A percentile compares a stretch with the other conserved stretches of the same genome.
Evolutionary conservation across 2,113 vertebrate genomes (phyloP).

Genomic region (Ammodytes dubius): DNA sequence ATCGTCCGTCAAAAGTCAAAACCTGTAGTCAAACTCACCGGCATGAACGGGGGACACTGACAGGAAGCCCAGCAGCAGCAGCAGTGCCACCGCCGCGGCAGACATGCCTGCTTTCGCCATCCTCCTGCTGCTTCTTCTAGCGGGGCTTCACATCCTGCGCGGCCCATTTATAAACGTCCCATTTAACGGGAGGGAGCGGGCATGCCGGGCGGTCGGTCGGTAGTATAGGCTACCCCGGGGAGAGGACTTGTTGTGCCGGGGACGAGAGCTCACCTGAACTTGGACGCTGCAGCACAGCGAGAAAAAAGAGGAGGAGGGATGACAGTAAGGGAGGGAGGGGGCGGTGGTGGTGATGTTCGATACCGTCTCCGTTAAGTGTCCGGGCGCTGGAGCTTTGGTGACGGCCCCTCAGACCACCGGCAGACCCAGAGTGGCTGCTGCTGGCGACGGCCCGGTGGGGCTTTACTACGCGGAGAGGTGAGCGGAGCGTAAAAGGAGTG

Average conservation of each 20-base stretch:
- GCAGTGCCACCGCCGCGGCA: conserved; percentile 65
- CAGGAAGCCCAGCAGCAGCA: conserved; percentile 80
- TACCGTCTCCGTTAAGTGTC: conserved; percentile 15
- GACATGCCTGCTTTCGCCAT: conserved; percentile 79
- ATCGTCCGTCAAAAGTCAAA: conserved; percentile 14
- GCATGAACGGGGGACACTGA: conserved; percentile 77
- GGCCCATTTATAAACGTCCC: conserved; percentile 78
- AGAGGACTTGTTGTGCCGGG: conserved; percentile 67
- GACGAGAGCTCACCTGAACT: conserved; percentile 61
- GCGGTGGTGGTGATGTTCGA: neutral
- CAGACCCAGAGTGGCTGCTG: conserved; percentile 22
- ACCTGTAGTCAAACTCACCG: conserved; percentile 80
- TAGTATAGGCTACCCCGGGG: neutral
- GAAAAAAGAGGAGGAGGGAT: neutral
- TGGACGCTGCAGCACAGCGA: conserved; percentile 61
- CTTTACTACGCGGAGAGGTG: conserved; percentile 48
- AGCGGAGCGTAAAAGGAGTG: conserved; percentile 50
- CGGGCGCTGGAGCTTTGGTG: conserved; percentile 4
- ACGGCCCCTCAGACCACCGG: conserved; percentile 7
- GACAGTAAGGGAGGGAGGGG: neutral
- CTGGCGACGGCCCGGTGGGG: conserved; percentile 33
- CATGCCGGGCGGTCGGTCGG: conserved; percentile 36
- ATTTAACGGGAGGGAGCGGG: conserved; percentile 65
- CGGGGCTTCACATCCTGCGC: conserved; percentile 81
- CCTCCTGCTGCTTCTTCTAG: conserved; percentile 83